phyloP scores from a whole-genome alignment of 2,113 vertebrate species.

The Calyptomena viridis region DNA sequence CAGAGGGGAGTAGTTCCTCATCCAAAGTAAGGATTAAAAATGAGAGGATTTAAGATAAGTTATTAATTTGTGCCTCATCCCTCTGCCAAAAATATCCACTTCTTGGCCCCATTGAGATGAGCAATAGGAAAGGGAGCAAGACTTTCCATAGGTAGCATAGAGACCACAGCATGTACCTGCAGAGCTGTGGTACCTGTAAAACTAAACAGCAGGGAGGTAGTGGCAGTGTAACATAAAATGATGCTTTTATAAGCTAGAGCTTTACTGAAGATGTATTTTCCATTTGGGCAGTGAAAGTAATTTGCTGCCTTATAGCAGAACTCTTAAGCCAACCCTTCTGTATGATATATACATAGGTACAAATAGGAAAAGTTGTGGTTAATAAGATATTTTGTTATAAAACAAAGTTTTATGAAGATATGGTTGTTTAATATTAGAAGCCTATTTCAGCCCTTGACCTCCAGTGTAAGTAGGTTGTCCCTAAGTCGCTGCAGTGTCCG shows the following conservation, averaged over 20 bases:
- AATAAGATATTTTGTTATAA: conserved; percentile 83
- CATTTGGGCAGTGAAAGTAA: conserved; percentile 37
- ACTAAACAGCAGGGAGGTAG: not conserved
- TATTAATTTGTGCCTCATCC: not conserved
- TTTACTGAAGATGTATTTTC: conserved; percentile 57
- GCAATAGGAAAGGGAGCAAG: conserved; percentile 31
- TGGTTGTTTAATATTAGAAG: conserved; percentile 73
- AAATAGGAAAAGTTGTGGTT: conserved; percentile 69
- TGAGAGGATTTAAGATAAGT: conserved; percentile 51
- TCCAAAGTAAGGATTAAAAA: conserved; percentile 36
- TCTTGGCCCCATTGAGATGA: not conserved
- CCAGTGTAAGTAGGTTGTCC: conserved; percentile 10
- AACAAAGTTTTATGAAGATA: conserved; percentile 78
- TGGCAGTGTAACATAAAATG: conserved; percentile 19
- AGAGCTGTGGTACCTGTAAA: not conserved
- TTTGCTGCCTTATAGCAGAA: conserved; percentile 49
- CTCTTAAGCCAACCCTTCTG: conserved; percentile 63
- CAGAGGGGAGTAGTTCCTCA: conserved; percentile 22
- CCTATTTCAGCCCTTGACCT: conserved; percentile 58
- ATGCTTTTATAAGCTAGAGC: conserved; percentile 48
- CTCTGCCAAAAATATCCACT: conserved; percentile 2
- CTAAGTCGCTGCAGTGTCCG: conserved; percentile 1
- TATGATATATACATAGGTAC: conserved; percentile 65
- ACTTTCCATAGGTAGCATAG: not conserved
- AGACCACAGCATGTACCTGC: not conserved